These are phyloP conservation scores for Noctua fimbriata DNA, from an alignment of 2,888 invertebrate genomes.

Conservation along the genomic window DNA sequence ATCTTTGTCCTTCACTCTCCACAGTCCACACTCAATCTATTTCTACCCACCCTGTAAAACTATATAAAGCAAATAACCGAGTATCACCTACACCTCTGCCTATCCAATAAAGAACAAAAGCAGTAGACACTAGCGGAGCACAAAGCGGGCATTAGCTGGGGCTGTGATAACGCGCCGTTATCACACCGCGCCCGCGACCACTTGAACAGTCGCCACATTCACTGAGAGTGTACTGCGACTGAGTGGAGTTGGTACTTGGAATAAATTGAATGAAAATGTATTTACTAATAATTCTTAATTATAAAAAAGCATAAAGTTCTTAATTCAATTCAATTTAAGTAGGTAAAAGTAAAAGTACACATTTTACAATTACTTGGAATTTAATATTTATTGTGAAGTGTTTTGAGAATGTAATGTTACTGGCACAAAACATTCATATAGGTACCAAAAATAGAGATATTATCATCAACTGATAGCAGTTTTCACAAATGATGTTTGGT, in stretches of 20 bases:
- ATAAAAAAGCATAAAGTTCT: too few species aligned
- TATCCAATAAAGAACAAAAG: constrained; percentile 63
- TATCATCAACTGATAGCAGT: too few species aligned
- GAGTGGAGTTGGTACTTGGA: constrained; percentile 71
- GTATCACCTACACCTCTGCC: constrained; percentile 41
- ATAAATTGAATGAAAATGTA: too few species aligned
- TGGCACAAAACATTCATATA: too few species aligned
- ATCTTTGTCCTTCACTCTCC: constrained; percentile 26
- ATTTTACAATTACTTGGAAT: too few species aligned
- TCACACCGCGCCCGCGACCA: constrained; percentile 86
- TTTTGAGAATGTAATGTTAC: too few species aligned
- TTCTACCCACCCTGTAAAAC: constrained; percentile 6
- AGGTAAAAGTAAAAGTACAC: too few species aligned
- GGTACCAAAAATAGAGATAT: too few species aligned
- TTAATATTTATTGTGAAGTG: too few species aligned
- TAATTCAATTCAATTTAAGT: too few species aligned
- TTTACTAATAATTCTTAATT: too few species aligned
- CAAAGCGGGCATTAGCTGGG: constrained; percentile 73
- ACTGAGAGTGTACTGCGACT: constrained; percentile 73
- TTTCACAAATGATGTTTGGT: too few species aligned
- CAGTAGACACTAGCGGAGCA: constrained; percentile 68
- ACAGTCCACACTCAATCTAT: not conserved
- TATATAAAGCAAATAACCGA: constrained; percentile 22
- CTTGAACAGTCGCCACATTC: constrained; percentile 86
- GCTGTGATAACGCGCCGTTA: constrained; percentile 85